These are phyloP conservation scores for Anoncus sp. DNA, from an alignment of 2,888 invertebrate species.

Conservation along the genomic window DNA sequence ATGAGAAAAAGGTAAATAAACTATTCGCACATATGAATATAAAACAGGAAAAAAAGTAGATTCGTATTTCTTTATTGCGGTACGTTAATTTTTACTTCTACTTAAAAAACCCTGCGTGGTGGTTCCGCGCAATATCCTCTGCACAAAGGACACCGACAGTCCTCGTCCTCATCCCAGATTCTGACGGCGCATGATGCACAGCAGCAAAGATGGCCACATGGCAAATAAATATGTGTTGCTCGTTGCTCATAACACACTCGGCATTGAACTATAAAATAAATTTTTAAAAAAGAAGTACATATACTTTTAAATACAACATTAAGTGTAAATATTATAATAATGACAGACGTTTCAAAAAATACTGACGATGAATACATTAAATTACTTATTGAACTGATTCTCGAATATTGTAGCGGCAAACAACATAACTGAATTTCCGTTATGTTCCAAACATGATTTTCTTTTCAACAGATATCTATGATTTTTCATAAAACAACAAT, in stretches of 20 bases:
- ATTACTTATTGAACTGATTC: too few species aligned
- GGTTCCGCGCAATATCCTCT: too few species aligned
- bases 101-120: too few species aligned
- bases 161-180: too few species aligned
- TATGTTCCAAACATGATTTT: too few species aligned
- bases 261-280: background rate
- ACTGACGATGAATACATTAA: too few species aligned
- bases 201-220: background rate
- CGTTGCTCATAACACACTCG: background rate
- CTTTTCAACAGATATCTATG: constrained; percentile 6
- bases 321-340: background rate
- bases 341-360: constrained; percentile 3
- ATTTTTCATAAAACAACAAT: background rate
- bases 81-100: too few species aligned
- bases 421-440: constrained; percentile 2
- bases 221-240: background rate
- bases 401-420: background rate
- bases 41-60: too few species aligned
- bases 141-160: too few species aligned
- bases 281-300: background rate
- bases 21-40: too few species aligned
- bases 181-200: background rate
- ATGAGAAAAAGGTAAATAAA: too few species aligned
- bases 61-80: too few species aligned
- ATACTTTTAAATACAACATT: constrained; percentile 3